Evolutionary conservation across 2,797 vertebrate genomes (phyloP), one percentile per base, ranked within the genome.

Genomic region (Clarias fuscus): DNA sequence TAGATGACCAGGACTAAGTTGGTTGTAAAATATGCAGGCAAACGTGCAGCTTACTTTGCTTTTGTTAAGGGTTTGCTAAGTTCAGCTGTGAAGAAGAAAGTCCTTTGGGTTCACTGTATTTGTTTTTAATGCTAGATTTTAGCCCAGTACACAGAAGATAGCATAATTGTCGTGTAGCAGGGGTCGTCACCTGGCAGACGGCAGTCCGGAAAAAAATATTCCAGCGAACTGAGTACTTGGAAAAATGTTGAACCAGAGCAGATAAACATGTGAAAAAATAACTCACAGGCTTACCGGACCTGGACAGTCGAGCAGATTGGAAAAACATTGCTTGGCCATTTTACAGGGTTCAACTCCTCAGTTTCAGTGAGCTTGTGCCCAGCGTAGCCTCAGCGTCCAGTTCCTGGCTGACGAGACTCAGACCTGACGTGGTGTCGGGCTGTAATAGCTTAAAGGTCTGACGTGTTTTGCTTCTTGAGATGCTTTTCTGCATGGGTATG

Each of bases 1-100:
- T 82, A 56, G 48, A 88, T 83, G 84, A 85, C 70, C 77, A 68
- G 17, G 30, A 75, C 62, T 75, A 82, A 82, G 48, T 56, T 64
- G 33, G 68, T 76, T 22, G 68, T 76, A 86, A 82, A 67, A 30
- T 71, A 85, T 61, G 64, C 40, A 40, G 27, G 17, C 65, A 56
- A 73, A 80, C 48, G 62, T 84, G 27, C 10, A 73, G 67, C 75
- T 64, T 48, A 15, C 33, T 62, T 64, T 27, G 14, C 59, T 43
- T 80, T 15, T 43, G 70, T 37, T 72, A 82, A n/a, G 43, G 22
- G 33, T 37, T 43, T 17, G 5, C 33, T 33, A 30, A 79, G 65
- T 33, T 30, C 33, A 5, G 33, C 43, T 64, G 78, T 27, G 17
- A 65, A 67, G 48, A 48, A n/a, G 53, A 24, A 65, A 43, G 22